Evolutionary conservation across 2,113 vertebrate species (phyloP).

Genomic region (Poecile atricapillus): DNA sequence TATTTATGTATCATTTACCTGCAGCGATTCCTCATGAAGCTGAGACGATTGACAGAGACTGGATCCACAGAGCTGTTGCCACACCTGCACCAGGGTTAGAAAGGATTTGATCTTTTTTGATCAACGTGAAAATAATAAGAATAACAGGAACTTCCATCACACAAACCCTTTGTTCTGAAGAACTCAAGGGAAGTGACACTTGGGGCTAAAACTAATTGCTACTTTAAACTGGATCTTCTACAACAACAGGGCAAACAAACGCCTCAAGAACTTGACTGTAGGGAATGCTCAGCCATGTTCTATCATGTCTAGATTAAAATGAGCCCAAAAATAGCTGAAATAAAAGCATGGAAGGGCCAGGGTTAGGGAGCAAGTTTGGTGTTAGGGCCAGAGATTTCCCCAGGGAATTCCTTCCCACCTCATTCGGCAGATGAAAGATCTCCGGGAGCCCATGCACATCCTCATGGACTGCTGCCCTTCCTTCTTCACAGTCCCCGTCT

Average conservation of each 20-base stretch:
- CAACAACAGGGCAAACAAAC: neutral
- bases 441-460: conserved; percentile 94
- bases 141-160: neutral
- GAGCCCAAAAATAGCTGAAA: neutral
- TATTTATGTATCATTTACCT: conserved; percentile 65
- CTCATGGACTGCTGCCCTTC: conserved; percentile 94
- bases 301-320: fast-evolving
- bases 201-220: fast-evolving
- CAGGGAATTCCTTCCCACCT: conserved; percentile 69
- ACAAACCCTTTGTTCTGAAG: fast-evolving
- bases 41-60: conserved; percentile 85
- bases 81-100: conserved; percentile 73
- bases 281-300: neutral
- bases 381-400: neutral
- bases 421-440: conserved; percentile 99
- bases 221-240: neutral
- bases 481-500: conserved; percentile 97
- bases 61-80: conserved; percentile 85
- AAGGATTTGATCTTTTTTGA: neutral
- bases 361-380: neutral
- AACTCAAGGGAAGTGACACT: neutral
- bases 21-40: conserved; percentile 88
- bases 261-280: fast-evolving
- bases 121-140: neutral
- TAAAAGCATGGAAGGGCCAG: neutral